Evolutionary conservation across 2,113 vertebrate genomes (phyloP), one percentile per base, ranked within the genome.

Genomic region (Ovis canadensis): DNA sequence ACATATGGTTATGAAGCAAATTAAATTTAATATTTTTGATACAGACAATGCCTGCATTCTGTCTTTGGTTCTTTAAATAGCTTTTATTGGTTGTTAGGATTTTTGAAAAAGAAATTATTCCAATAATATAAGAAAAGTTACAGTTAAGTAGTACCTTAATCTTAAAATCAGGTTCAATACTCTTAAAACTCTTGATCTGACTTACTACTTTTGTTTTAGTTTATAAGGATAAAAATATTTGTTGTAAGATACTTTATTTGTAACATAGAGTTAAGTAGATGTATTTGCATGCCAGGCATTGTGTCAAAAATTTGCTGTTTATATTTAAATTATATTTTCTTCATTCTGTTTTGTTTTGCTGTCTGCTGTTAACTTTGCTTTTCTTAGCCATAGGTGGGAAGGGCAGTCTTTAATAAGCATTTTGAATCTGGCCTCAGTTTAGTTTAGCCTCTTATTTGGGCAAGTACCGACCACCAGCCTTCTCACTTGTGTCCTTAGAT

Each of bases 21-120:
- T 93, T 84, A 64, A 64, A 48, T 29, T 85, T 74, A 91, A 59
- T 93, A 86, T 97, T 94, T 90, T 45, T 90, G n/a, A 94, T 43
- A 94, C 7, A 92, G 11, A 88, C 14, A 48, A 77, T 78, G 40
- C 83, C 60, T 31, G 86, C 50, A 50, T 88, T 31, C 77, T 82
- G 23, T 78, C 71, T 90, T 95, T 91, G 11, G 3, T 88, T 92
- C 71, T 97, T 83, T 88, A 94, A 96, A 94, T 94, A 97, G 85
- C 84, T 86, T 95, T 91, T 83, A 71, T 55, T 62, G 36, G 29
- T 95, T 71, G 85, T 96, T 96, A 83, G 67, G n/a, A 93, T 93
- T 96, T 92, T 86, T 94, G 52, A 78, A 43, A 89, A 92, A 50
- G 64, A 83, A 91, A 89, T 85, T 94, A 83, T 97, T 93, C 57